A percentile compares a stretch with the other conserved stretches of the same genome.
Conservation (phyloP, 2,797 vertebrate genomes). For the Sandelia bainsii region DNA sequence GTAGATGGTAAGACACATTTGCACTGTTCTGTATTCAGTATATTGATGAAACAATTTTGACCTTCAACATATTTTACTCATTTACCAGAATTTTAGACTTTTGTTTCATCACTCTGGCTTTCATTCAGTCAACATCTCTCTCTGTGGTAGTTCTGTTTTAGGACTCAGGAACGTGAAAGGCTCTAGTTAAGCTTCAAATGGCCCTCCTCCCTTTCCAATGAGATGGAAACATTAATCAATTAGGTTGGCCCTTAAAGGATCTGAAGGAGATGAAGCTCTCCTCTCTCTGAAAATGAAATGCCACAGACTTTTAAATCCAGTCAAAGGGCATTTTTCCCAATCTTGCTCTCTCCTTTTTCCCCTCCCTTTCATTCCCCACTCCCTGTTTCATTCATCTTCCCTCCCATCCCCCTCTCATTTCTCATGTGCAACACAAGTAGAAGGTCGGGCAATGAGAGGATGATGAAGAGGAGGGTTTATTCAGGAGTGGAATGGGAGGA, state of each 20-base stretch:
- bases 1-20: constrained; percentile 15
- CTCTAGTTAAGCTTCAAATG: constrained; percentile 79
- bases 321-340: constrained; percentile 81
- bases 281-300: constrained; percentile 84
- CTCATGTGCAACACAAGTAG: constrained; percentile 81
- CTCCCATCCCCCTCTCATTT: constrained; percentile 76
- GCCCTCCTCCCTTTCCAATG: constrained; percentile 67
- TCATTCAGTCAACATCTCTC: constrained; percentile 76
- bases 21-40: constrained; percentile 21
- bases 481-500: constrained; percentile 58
- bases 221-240: constrained; percentile 86
- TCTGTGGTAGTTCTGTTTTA: constrained; percentile 71
- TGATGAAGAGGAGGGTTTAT: constrained; percentile 79
- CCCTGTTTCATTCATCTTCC: constrained; percentile 78
- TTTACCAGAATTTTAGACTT: constrained; percentile 66
- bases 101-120: constrained; percentile 72
- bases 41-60: constrained; percentile 63
- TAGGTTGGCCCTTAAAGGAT: constrained; percentile 83
- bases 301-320: constrained; percentile 83
- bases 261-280: constrained; percentile 81
- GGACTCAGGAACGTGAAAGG: constrained; percentile 74
- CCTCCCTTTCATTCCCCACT: constrained; percentile 74
- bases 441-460: constrained; percentile 73
- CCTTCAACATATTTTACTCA: constrained; percentile 75
- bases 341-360: constrained; percentile 68